phyloP scores from a whole-genome alignment of 2,888 invertebrate species.

The Pristionchus fissidentatus region DNA sequence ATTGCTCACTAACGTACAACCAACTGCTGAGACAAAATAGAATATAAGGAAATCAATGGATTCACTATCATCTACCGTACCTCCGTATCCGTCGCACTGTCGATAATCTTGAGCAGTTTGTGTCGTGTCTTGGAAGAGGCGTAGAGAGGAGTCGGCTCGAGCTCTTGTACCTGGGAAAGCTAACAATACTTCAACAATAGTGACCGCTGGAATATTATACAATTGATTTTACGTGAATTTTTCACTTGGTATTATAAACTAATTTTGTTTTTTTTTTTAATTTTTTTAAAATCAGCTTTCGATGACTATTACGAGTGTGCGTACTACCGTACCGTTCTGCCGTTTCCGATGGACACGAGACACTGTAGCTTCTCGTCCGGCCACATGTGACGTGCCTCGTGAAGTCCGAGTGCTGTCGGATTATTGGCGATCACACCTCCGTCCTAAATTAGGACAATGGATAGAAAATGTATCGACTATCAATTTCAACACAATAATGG shows the following conservation, averaged over 20 bases:
- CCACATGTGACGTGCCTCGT: constrained; percentile 89
- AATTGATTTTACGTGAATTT: not conserved
- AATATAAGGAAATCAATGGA: too few relatives aligned
- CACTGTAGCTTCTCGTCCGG: constrained; percentile 85
- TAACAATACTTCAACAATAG: not conserved
- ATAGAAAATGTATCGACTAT: not conserved
- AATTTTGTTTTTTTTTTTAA: not conserved
- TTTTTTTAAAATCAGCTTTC: not conserved
- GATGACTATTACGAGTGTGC: not conserved
- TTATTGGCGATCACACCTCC: constrained; percentile 79
- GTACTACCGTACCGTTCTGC: constrained; percentile 76
- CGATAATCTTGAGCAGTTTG: constrained; percentile 80
- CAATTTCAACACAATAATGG: not conserved
- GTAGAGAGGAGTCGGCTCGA: constrained; percentile 62
- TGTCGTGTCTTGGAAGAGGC: constrained; percentile 59
- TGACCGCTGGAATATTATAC: not conserved
- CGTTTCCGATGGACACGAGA: constrained; percentile 88
- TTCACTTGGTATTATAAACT: not conserved
- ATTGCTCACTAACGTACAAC: too few relatives aligned
- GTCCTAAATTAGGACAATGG: constrained; percentile 59
- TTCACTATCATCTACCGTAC: too few relatives aligned
- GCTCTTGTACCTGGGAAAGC: constrained; percentile 53
- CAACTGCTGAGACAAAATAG: too few relatives aligned
- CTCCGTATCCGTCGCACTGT: constrained; percentile 90
- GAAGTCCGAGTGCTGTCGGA: constrained; percentile 89